Evolutionary conservation across 2,113 vertebrate species (phyloP), one percentile per base, ranked within the genome.

Genomic region (Gadus chalcogrammus): DNA sequence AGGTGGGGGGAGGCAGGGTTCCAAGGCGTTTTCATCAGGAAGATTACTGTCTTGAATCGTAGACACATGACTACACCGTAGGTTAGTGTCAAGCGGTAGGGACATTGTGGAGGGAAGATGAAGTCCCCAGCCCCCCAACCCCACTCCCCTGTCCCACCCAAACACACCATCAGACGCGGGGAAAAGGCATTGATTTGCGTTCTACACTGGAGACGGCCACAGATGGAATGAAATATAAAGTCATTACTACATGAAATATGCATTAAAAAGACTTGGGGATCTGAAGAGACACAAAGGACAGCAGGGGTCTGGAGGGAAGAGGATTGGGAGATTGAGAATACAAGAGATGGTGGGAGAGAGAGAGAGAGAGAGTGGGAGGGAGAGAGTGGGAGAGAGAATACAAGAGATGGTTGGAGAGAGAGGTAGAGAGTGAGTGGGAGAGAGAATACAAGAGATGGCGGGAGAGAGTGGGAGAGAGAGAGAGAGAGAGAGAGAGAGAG

Each of bases 241-340:
- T 86, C 77, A 89, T 88, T 87, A 85, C 2, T 2, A 69, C 82
- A 85, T 91, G 85, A 91, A 92, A 90, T 88, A 91, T 91, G 84
- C 81, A 91, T 91, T 86, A 85, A 88, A 90, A 80, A 80, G 84
- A 84, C 80, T 81, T 70, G 27, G 58, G 79, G 61, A 55, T 60
- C 52, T 74, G 72, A 17, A 61, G 42, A 62, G 24, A 48, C 15
- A 4, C 56, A 38, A 17, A 66, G 9, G 28, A 18, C 24, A 4
- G 18, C 38, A 64, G 20, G 53, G 59, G 18, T 22, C 17, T 1
- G 8, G 52, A 13, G 27, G 16, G 27, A 15, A 27, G 70, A 16
- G 4, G 24, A 64, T n/a, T 7, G 28, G 17, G 16, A 58, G 68
- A 24, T 24, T 2, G 24, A 24, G 24, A 24, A 24, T 24, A 24